Percentiles rank a stretch among this genome's conserved stretches.
phyloP scores from a whole-genome alignment of 2,888 invertebrate genomes.

The Xylota sylvarum region DNA sequence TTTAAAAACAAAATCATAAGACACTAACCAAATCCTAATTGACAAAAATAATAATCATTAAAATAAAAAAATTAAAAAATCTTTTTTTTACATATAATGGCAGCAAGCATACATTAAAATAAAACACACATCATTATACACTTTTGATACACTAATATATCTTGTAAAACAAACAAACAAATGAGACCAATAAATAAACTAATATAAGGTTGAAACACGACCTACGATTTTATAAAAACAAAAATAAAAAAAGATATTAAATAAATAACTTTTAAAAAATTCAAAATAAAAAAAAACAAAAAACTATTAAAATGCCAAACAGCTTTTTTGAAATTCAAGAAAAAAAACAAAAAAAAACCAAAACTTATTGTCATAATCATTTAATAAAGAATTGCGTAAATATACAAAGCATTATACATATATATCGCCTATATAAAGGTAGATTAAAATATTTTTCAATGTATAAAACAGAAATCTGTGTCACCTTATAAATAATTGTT shows the following conservation, averaged over 20 bases:
- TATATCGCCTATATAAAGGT: conserved; percentile 45
- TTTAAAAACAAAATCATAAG: background rate
- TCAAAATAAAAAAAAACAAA: conserved; percentile 8
- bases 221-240: conserved; percentile 22
- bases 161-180: conserved; percentile 54
- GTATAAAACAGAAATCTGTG: conserved; percentile 35
- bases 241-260: conserved; percentile 2
- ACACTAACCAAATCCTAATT: conserved; percentile 37
- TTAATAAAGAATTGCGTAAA: conserved; percentile 38
- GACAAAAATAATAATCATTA: conserved; percentile 17
- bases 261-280: conserved; percentile 8
- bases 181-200: conserved; percentile 71
- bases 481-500: conserved; percentile 63
- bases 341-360: conserved; percentile 1
- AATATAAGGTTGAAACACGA: conserved; percentile 34
- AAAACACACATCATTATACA: conserved; percentile 73
- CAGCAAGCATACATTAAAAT: conserved; percentile 34
- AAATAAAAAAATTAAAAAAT: conserved; percentile 20
- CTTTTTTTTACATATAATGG: conserved; percentile 67
- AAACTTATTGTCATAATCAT: conserved; percentile 13
- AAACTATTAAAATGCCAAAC: conserved; percentile 27
- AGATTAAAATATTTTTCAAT: conserved; percentile 51
- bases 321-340: conserved; percentile 42
- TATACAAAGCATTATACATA: conserved; percentile 51
- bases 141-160: conserved; percentile 74